phyloP scores from a whole-genome alignment of 1,140 invertebrate species.

The Popillia japonica region DNA sequence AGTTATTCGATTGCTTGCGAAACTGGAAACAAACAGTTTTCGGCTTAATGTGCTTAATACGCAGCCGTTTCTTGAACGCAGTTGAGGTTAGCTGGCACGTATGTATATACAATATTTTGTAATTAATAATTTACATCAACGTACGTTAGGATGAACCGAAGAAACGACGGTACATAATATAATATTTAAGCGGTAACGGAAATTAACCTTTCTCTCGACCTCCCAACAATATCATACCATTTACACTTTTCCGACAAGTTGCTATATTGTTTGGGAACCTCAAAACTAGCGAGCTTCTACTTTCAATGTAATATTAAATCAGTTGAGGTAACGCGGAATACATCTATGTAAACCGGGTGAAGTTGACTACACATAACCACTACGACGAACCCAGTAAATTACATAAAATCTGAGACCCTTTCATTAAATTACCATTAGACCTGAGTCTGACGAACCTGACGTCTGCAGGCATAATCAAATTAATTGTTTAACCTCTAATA shows the following conservation, averaged over 20 bases:
- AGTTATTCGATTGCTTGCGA: background rate
- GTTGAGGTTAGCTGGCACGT: background rate
- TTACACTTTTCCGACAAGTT: too few species aligned
- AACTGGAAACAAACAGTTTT: background rate
- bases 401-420: background rate
- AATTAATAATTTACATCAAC: background rate
- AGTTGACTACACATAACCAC: background rate
- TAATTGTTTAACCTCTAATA: background rate
- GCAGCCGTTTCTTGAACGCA: background rate
- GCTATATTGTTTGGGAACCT: background rate
- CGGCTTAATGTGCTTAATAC: background rate
- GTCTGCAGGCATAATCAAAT: background rate
- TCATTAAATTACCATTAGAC: background rate
- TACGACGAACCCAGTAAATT: background rate
- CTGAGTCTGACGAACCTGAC: background rate
- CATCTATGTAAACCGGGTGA: background rate
- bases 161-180: background rate
- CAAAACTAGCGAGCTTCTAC: background rate
- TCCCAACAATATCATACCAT: background rate
- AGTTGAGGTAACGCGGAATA: background rate
- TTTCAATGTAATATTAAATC: background rate
- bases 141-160: background rate
- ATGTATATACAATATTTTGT: background rate
- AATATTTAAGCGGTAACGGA: background rate
- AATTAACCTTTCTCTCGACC: background rate